phyloP scores from a whole-genome alignment of 2,113 vertebrate species.

The Apteryx mantelli region DNA sequence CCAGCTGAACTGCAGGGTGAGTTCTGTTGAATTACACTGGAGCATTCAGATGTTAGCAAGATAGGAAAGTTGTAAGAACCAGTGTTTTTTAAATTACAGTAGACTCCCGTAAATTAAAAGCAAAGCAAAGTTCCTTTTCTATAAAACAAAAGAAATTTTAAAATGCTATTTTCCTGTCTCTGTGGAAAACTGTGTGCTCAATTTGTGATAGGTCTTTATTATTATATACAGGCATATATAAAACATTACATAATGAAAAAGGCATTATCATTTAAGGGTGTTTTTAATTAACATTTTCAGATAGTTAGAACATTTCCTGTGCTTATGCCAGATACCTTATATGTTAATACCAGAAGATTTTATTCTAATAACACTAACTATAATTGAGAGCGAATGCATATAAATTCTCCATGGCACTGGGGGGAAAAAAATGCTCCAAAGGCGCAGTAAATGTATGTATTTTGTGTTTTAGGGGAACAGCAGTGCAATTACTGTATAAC shows the following conservation, averaged over 20 bases:
- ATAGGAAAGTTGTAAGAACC: not conserved
- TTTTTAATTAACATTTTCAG: slow-evolving; percentile 23
- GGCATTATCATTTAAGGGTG: not conserved
- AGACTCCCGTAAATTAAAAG: not conserved
- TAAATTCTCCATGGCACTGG: slow-evolving; percentile 20
- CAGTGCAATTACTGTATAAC: slow-evolving; percentile 57
- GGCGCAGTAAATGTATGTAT: slow-evolving; percentile 37
- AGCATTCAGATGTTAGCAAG: not conserved
- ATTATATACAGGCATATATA: not conserved
- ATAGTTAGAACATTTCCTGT: not conserved
- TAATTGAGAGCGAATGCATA: slow-evolving; percentile 10
- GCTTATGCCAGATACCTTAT: not conserved
- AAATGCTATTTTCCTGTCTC: not conserved
- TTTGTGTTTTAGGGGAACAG: slow-evolving; percentile 53
- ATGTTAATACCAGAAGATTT: slow-evolving; percentile 17
- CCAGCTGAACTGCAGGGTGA: not conserved
- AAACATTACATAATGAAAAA: not conserved
- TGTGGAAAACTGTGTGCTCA: not conserved
- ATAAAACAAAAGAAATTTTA: not conserved
- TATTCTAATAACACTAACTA: slow-evolving; percentile 2
- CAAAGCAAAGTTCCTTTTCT: not conserved
- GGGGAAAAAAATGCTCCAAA: not conserved
- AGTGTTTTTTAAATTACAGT: not conserved
- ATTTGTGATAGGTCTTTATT: not conserved
- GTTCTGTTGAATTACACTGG: not conserved